Evolutionary conservation across 1,140 invertebrate species (phyloP), one percentile per base, ranked within the genome.

Genomic region (Nylanderia fulva): DNA sequence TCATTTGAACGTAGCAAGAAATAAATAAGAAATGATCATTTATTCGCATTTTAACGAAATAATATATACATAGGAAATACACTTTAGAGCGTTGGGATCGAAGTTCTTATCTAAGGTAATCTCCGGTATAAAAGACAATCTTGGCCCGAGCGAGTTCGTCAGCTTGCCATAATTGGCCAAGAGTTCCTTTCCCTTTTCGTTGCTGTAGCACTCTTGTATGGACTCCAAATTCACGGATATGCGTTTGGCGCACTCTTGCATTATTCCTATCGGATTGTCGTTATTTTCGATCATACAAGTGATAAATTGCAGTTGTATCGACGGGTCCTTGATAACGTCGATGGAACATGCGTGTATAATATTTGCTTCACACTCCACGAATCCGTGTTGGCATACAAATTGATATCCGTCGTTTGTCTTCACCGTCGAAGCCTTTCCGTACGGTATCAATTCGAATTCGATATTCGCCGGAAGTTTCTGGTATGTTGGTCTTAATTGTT

Each of bases 381-480:
- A 95, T 15, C 97, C 98, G 94, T 98, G 98, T 93, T 99, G 98
- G 94, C 98, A 99, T 9, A 94, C 94, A 94, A 98, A 98, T 89
- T 95, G 94, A 85, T 96, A 96, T 54, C 95, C 93, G 29, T 96
- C 95, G 90, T 96, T 94, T 36, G 91, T 91, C 88, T 95, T 85
- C 42, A 85, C 98, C 93, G 94, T 95, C 95, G n/a, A n/a, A 36
- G 98, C 98, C 96, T 99, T 99, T 27, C 98, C 98, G 96, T 98
- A 99, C 39, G 98, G 98, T 84, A 98, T 95, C 87, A 98, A 95
- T 87, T 96, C 94, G 9, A 98, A 90, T 64, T 96, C 94, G 77
- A 98, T 93, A 87, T 96, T 95, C 9, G 96, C 94, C 72, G 95
- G 94, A 60, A 97, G 94, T 85, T 94, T 95, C 77, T 96, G 95